Evolutionary conservation across 2,888 invertebrate species (phyloP).

Genomic region (Heliconius aoede): DNA sequence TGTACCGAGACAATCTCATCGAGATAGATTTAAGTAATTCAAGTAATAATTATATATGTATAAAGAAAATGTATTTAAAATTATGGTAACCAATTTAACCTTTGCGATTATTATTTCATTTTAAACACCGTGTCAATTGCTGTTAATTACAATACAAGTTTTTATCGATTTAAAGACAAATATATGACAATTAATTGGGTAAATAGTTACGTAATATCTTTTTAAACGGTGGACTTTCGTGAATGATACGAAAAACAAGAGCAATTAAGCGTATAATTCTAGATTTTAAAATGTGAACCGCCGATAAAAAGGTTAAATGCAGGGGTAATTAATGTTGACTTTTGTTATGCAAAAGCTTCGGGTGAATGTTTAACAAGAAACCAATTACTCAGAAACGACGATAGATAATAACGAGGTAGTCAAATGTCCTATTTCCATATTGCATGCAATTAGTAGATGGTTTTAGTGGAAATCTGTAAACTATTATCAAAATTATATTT

Average conservation of each 20-base stretch:
- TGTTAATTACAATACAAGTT: constrained; percentile 21
- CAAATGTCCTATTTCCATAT: constrained; percentile 4
- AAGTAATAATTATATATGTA: background rate
- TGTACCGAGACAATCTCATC: background rate
- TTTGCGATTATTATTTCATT: constrained; percentile 21
- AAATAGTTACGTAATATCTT: constrained; percentile 56
- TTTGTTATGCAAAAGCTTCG: constrained; percentile 42
- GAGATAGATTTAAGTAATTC: background rate
- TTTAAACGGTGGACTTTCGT: constrained; percentile 44
- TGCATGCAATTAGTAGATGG: background rate
- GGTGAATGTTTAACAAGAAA: constrained; percentile 44
- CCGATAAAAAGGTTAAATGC: constrained; percentile 45
- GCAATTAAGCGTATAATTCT: constrained; percentile 49
- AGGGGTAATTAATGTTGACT: constrained; percentile 44
- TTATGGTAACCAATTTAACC: background rate
- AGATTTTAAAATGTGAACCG: constrained; percentile 44
- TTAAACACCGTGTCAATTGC: constrained; percentile 17
- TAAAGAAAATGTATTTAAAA: background rate
- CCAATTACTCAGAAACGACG: constrained; percentile 45
- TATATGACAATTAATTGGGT: constrained; percentile 24
- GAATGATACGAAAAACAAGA: constrained; percentile 47
- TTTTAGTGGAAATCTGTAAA: background rate
- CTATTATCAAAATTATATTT: background rate
- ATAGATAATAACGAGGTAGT: constrained; percentile 30
- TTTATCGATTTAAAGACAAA: constrained; percentile 24